Base-by-base conservation (phyloP, 1,140 invertebrate genomes). In the Hormaphis cornu region DNA sequence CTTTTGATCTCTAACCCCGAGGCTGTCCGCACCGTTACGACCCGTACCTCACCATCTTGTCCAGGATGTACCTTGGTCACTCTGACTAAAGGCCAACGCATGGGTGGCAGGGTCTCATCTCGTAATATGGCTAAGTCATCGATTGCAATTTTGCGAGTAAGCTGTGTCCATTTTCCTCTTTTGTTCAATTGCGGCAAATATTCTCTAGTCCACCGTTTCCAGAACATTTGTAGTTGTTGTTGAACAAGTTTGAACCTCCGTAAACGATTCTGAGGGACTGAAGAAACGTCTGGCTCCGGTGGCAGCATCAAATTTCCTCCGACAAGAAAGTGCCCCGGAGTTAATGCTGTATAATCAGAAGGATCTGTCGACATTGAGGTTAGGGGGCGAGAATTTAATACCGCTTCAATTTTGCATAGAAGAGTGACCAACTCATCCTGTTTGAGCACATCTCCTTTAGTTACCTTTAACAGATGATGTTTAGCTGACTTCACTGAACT, bases 401-500 rank as follows among this genome's bases (percentile, higher is more conserved):
- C 69, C 9, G 73, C 73, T 59, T 77, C 75, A 14, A 77, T 74
- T 42, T 73, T 18, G 20, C 54, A 70, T 9, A 76, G 44, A 3
- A 74, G 69, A 5, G 77, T 78, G 14, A 52, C 26, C 66, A 78
- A 70, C 71, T 78, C 75, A 52, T 78, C 77, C 46, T 54, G 76
- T 12, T 28, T 69, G 0, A 69, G 37, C 18, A 48, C 10, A 22
- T 7, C 33, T n/a, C 6, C 14, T 22, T 10, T 9, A 2, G 1
- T 40, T 5, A 59, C 2, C 4, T 26, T 22, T 0, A 59, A 24
- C 8, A 59, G 22, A 26, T 37, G 56, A 4, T 3, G 22, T 22
- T 59, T 40, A 1, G 37, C 7, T 16, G 56, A 37, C 2, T 59
- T 37, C 1, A 59, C 56, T 37, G 30, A 26, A 3, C 16, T 30